Base-by-base conservation (phyloP, 2,888 invertebrate species). In the Caenorhabditis sulstoni region DNA sequence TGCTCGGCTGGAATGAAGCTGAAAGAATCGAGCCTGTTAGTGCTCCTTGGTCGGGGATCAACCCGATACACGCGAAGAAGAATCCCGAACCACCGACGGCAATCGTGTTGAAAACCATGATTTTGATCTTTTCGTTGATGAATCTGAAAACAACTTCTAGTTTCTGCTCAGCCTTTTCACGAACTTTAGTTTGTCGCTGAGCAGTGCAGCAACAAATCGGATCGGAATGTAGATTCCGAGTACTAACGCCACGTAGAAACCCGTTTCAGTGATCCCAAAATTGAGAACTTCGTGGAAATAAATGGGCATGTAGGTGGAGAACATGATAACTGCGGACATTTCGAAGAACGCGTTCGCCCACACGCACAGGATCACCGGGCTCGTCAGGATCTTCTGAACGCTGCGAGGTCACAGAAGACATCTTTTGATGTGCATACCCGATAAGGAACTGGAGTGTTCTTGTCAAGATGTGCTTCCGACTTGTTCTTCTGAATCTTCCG, bases 301-400 rank as follows among this genome's bases (percentile, higher is more conserved):
- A 8, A 84, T 83, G 7, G 87, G 87, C 49, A 82, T 79, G 62
- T 86, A 87, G 1, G 82, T 81, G 16, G 81, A 64, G 45, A 87
- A 66, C 50, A 85, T 73, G 18, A 86, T 81, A 8, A 82, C 79
- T 4, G 81, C 81, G n/a, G 85, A 82, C 67, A 87, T 58, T 39
- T 86, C 87, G 35, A 86, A 83, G 58, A 87, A 82, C 3, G 87
- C 85, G 52, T 83, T 86, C 20, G 82, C 70, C 87, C 87, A 87
- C 7, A 86, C 81, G 39, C 81, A 70, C 1, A 83, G 61, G 12
- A 87, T 79, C 0, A 82, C 80, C 0, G 79, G 80, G 50, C 81
- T 81, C 1, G 79, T 79, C 11, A 82, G 53, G 53, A 87, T 81
- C 50, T 76, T 71, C 87, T 85, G 76, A 18, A 16, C 14, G 3